phyloP scores from a whole-genome alignment of 2,888 invertebrate species.

The Parapristionchus giblindavisi region DNA sequence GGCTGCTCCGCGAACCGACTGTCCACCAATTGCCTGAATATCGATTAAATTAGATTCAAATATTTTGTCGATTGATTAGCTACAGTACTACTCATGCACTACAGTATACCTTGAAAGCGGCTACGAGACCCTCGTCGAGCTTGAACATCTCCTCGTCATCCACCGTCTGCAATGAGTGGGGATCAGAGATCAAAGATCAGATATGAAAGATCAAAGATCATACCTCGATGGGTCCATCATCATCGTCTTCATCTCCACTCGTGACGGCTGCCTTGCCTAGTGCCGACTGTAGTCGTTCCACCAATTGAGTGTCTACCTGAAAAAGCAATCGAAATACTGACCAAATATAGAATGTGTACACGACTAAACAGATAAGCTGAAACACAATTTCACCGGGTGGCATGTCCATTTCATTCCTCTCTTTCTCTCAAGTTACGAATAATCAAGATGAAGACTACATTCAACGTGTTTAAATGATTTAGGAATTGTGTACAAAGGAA shows the following conservation, averaged over 20 bases:
- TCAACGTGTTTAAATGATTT: no score
- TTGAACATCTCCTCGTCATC: conserved; percentile 56
- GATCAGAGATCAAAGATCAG: no score
- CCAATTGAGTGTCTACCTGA: conserved; percentile 49
- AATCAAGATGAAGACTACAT: no score
- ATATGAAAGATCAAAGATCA: no score
- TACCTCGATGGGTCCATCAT: no score
- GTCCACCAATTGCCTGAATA: conserved; percentile 19
- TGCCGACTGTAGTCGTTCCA: conserved; percentile 50
- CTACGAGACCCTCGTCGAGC: conserved; percentile 53
- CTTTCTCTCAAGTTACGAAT: no score
- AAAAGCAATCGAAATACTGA: no score
- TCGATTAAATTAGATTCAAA: neutral
- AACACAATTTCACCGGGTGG: neutral
- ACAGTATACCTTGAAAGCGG: conserved; percentile 45
- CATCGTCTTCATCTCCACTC: conserved; percentile 37
- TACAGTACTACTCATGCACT: neutral
- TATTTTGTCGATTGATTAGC: neutral
- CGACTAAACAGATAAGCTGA: neutral
- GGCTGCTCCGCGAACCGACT: neutral
- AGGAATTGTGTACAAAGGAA: no score
- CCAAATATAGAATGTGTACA: no score
- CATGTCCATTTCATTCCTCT: neutral
- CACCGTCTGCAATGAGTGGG: conserved; percentile 29
- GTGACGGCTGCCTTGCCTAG: conserved; percentile 53